Conservation (phyloP, 2,113 vertebrate species). For the Fukomys damarensis region DNA sequence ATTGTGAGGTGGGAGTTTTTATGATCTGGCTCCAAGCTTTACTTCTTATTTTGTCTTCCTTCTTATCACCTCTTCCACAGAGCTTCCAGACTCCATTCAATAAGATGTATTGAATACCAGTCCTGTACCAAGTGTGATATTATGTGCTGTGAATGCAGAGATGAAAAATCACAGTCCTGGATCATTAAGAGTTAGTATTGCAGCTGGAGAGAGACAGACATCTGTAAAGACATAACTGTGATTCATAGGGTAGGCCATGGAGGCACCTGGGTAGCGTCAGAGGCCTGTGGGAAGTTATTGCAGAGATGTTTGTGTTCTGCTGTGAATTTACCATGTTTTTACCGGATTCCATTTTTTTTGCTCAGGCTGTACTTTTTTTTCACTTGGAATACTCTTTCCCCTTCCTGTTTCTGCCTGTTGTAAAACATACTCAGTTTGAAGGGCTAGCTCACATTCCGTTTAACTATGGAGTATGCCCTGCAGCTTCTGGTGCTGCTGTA, state of each 20-base stretch:
- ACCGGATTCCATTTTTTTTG: neutral
- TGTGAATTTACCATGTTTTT: neutral
- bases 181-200: neutral
- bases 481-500: neutral
- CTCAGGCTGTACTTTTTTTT: neutral
- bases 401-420: neutral
- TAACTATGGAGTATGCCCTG: neutral
- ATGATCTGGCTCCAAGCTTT: neutral
- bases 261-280: neutral
- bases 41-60: neutral
- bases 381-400: neutral
- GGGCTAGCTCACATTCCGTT: neutral
- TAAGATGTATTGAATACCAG: neutral
- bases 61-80: neutral
- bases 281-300: neutral
- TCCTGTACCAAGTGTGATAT: neutral
- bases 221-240: neutral
- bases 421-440: neutral
- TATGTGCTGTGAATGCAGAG: neutral
- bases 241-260: neutral
- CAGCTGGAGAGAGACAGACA: neutral
- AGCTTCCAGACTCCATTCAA: neutral
- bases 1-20: neutral
- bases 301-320: neutral
- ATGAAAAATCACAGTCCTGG: neutral